phyloP scores from a whole-genome alignment of 2,888 invertebrate genomes.

The Epinotia nisella region DNA sequence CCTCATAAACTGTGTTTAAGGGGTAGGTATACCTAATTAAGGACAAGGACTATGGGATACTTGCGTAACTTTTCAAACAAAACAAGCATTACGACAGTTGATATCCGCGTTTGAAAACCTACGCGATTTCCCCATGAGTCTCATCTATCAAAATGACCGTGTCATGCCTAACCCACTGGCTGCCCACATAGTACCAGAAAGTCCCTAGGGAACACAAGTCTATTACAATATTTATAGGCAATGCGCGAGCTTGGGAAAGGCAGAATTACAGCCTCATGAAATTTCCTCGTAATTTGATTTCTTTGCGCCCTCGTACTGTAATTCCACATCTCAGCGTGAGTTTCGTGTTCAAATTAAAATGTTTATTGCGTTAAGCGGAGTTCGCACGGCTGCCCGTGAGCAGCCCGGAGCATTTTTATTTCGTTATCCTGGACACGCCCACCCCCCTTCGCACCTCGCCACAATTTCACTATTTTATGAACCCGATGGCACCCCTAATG shows the following conservation, averaged over 20 bases:
- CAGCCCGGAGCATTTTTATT: constrained; percentile 78
- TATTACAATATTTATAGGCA: constrained; percentile 35
- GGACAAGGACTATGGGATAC: no score
- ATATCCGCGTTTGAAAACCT: no score
- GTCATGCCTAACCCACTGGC: background rate
- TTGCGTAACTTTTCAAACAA: no score
- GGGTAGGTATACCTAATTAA: no score
- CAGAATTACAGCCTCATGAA: constrained; percentile 60
- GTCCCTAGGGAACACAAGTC: constrained; percentile 23
- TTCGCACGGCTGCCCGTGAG: constrained; percentile 78
- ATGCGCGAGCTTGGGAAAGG: constrained; percentile 25
- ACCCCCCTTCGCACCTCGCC: constrained; percentile 59
- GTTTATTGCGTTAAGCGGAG: constrained; percentile 82
- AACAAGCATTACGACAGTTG: no score
- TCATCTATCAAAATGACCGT: constrained; percentile 4
- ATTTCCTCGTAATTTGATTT: constrained; percentile 77
- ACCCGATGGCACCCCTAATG: constrained; percentile 77
- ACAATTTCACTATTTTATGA: constrained; percentile 74
- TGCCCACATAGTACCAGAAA: constrained; percentile 4
- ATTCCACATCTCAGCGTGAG: constrained; percentile 83
- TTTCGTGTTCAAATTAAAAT: constrained; percentile 84
- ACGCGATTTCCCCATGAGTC: background rate
- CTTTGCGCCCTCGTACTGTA: constrained; percentile 73
- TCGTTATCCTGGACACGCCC: constrained; percentile 78
- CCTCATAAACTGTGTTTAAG: constrained; percentile 16